These are phyloP conservation scores for Columba janthina DNA, from an alignment of 2,113 vertebrate genomes.

Conservation along the genomic window DNA sequence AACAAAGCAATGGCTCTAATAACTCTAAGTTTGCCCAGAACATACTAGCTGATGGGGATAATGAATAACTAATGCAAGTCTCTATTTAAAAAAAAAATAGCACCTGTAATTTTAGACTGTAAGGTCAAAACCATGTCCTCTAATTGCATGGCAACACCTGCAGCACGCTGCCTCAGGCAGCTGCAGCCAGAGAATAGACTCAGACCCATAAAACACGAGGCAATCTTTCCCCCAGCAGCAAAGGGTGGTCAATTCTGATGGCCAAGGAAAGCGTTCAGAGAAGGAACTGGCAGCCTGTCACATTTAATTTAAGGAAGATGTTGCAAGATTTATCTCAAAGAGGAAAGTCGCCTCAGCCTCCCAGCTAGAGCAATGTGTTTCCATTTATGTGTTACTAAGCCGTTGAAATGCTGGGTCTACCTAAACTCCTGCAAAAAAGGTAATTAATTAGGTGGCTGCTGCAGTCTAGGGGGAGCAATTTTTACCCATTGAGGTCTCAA, in stretches of 20 bases:
- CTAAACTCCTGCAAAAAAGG: not conserved
- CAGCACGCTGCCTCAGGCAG: not conserved
- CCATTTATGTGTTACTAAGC: not conserved
- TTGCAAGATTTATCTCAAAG: not conserved
- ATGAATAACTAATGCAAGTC: not conserved
- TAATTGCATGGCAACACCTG: conserved; percentile 34
- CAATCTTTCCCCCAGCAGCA: not conserved
- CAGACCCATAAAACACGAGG: not conserved
- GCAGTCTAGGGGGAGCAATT: not conserved
- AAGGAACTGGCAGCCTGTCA: not conserved
- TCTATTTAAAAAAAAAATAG: not conserved
- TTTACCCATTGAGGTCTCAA: rapidly evolving
- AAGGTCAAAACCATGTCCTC: not conserved
- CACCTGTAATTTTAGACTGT: not conserved
- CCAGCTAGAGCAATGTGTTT: not conserved
- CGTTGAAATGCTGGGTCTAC: rapidly evolving
- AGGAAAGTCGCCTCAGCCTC: not conserved
- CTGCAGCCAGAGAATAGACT: not conserved
- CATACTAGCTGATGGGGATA: not conserved
- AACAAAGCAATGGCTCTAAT: not conserved
- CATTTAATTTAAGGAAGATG: not conserved
- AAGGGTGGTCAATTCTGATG: not conserved
- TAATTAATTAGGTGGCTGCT: not conserved
- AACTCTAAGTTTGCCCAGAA: not conserved
- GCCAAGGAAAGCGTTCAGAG: not conserved